Evolutionary conservation across 30 jellyfish, hydroid and myxozoan genomes (phyloP), one percentile per base, ranked within the genome.

Genomic region (Calvadosia cruxmelitensis): DNA sequence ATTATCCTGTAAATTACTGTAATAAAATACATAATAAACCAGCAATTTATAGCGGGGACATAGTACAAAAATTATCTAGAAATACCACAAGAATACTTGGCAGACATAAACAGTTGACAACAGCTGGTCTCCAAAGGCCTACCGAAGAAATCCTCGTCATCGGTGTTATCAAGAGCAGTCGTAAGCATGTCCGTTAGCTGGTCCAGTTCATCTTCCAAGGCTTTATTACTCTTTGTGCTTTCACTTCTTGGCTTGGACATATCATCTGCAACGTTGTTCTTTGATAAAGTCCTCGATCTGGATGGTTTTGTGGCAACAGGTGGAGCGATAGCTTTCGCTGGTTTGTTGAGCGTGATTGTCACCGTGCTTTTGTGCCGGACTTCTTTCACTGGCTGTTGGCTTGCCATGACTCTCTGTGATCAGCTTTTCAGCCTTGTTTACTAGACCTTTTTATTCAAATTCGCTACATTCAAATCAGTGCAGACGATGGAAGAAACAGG

Each of bases 231-330:
- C 34, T 26, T 50, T 67, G 49, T 52, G 74, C 66, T 63, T 26
- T 35, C 71, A 5, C 15, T 53, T 27, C 78, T 53, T 68, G 82
- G 78, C 29, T 74, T 61, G 23, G 73, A 28, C 72, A 70, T 64
- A 35, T 72, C 93, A 10, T 80, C 81, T n/a, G 93, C 77, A 12
- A 75, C 68, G 20, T 81, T 84, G 48, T 78, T 84, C 64, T 78
- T 87, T 27, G 86, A 73, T 48, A 70, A 75, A 26, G 78, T 65
- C 63, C 63, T 67, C 1, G 78, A 73, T 49, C 28, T 42, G 15
- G 79, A 73, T 52, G 96, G 96, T 64, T 85, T 85, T 24, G 96
- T 87, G 48, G 86, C 86, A 10, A 85, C 96, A 36, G 96, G 96
- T 48, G 96, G 96, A 3, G 96, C 93, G n/a, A 85, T 84, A 30